Percentiles rank a stretch among this genome's conserved stretches.
phyloP scores from a whole-genome alignment of 2,113 vertebrate species.

The Nettapus auritus region DNA sequence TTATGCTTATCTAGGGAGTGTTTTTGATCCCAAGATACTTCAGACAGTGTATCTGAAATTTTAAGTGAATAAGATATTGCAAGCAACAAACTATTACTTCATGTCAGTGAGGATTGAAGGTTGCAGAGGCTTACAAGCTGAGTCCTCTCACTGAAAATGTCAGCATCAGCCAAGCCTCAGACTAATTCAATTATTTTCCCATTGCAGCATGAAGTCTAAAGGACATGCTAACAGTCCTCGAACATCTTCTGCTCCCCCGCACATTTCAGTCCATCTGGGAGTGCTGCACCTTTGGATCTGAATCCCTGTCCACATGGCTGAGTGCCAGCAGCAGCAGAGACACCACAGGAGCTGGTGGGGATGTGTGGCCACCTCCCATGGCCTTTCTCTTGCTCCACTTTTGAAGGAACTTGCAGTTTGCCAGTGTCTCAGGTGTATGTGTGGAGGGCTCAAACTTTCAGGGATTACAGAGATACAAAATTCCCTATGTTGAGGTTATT shows the following conservation, averaged over 20 bases:
- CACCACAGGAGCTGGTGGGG: not conserved
- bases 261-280: not conserved
- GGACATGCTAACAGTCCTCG: not conserved
- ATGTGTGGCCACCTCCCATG: not conserved
- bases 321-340: not conserved
- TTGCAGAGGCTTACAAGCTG: not conserved
- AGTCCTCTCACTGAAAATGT: constrained; percentile 9
- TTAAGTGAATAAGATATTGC: not conserved
- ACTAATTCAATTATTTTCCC: constrained; percentile 28
- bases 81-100: not conserved
- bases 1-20: not conserved
- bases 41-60: not conserved
- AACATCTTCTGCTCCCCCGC: not conserved
- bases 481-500: not conserved
- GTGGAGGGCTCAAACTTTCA: not conserved
- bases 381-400: not conserved
- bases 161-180: not conserved
- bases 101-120: not conserved
- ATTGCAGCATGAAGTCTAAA: not conserved
- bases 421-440: not conserved
- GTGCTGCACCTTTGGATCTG: not conserved
- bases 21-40: not conserved
- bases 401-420: constrained; percentile 1
- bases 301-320: not conserved
- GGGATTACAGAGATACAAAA: not conserved